Evolutionary conservation across 2,797 vertebrate genomes (phyloP).

Genomic region (Notoglanidium macrostoma): DNA sequence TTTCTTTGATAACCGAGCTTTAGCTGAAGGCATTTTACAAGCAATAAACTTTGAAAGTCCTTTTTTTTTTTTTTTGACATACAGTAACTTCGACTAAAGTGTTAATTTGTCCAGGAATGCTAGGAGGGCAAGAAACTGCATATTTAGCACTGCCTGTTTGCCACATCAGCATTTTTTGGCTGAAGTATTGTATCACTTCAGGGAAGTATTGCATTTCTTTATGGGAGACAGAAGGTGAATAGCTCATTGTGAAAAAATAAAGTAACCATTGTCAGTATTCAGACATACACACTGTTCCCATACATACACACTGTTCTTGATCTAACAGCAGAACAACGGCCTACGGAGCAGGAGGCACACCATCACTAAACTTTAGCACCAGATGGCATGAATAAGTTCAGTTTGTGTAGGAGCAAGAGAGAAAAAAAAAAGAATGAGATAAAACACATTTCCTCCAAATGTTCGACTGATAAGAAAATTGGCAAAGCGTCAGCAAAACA

Average conservation of each 20-base stretch:
- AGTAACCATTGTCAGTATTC: background rate
- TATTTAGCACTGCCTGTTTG: background rate
- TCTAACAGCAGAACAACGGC: conserved; percentile 43
- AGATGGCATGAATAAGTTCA: conserved; percentile 56
- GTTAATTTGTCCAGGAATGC: conserved; percentile 18
- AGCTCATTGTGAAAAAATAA: conserved; percentile 14
- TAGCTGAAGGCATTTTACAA: background rate
- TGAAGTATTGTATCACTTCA: conserved; percentile 15
- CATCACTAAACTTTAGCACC: conserved; percentile 54
- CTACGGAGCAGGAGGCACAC: conserved; percentile 43
- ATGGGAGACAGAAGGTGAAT: conserved; percentile 41
- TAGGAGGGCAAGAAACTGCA: background rate
- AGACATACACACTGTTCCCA: background rate
- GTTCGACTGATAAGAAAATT: background rate
- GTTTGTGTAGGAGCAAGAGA: conserved; percentile 51
- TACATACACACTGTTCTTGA: conserved; percentile 35
- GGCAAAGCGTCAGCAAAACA: conserved; percentile 1
- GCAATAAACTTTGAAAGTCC: no score
- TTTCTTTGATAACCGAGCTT: no score
- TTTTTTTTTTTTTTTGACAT: background rate
- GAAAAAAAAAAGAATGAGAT: background rate
- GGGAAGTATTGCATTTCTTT: conserved; percentile 27
- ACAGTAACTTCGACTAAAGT: background rate
- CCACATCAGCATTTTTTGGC: conserved; percentile 1
- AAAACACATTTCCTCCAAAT: background rate